Conservation (phyloP, 2,888 invertebrate species). For the Eudasyphora cyanicolor region DNA sequence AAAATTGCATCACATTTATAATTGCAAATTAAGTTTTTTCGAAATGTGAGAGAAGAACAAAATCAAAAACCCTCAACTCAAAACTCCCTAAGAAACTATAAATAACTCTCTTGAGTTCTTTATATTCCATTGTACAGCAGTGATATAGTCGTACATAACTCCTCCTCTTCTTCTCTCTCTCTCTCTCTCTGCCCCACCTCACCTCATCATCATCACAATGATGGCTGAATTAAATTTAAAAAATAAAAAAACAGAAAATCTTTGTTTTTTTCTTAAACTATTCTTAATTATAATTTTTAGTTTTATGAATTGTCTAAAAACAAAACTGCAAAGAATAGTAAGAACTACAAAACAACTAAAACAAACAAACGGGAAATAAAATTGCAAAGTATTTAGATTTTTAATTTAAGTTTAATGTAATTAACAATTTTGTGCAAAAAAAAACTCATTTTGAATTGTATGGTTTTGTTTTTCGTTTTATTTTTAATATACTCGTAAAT, state of each 20-base stretch:
- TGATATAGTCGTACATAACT: background rate
- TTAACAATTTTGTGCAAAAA: background rate
- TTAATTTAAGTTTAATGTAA: background rate
- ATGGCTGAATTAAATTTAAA: too few species aligned
- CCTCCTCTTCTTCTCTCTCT: too few species aligned
- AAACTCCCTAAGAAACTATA: background rate
- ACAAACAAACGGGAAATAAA: background rate
- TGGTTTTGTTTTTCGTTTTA: background rate
- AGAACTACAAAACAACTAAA: background rate
- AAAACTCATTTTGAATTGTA: background rate
- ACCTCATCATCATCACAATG: too few species aligned
- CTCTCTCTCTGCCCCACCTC: too few species aligned
- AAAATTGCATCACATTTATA: slow-evolving; percentile 1
- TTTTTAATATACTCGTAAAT: background rate
- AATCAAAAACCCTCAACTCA: too few species aligned
- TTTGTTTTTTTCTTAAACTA: too few species aligned
- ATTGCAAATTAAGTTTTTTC: background rate
- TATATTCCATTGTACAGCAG: background rate
- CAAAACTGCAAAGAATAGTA: background rate
- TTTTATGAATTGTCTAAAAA: too few species aligned
- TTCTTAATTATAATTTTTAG: too few species aligned
- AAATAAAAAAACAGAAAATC: too few species aligned
- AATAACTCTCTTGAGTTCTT: background rate
- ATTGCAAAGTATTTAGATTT: background rate
- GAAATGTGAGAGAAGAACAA: background rate